Conservation (phyloP, 2,113 vertebrate genomes). For the Brachyhypopomus occidentalis region DNA sequence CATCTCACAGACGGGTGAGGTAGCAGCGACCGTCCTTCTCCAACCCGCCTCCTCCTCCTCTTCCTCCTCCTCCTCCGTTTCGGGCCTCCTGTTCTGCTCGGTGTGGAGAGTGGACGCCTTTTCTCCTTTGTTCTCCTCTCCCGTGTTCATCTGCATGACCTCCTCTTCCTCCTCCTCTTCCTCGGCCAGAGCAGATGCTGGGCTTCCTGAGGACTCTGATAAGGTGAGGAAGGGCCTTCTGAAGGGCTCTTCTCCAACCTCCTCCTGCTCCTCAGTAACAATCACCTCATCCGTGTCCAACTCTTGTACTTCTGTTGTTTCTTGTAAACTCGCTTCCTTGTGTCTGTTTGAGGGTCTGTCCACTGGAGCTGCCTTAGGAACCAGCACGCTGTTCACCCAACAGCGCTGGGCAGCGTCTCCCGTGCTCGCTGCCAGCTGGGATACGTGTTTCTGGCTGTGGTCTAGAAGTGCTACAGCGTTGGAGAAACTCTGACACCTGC, state of each 20-base stretch:
- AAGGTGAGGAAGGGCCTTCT: conserved; percentile 52
- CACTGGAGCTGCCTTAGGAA: background rate
- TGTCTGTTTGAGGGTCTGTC: background rate
- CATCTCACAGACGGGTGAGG: conserved; percentile 78
- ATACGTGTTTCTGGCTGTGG: conserved; percentile 2
- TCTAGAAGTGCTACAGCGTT: background rate
- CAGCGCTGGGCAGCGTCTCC: background rate
- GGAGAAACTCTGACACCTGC: background rate
- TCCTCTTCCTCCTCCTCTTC: too few species aligned
- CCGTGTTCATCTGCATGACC: conserved; percentile 7
- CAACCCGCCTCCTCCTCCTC: background rate
- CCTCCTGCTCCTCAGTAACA: conserved; percentile 19
- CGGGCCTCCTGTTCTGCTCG: background rate
- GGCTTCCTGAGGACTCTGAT: conserved; percentile 59
- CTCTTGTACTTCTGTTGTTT: background rate
- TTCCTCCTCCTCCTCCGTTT: background rate
- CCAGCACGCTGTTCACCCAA: background rate
- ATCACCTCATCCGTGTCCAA: conserved; percentile 23
- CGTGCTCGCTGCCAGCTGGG: background rate
- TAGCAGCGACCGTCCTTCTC: conserved; percentile 74
- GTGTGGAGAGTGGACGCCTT: background rate
- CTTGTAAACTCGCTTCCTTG: background rate
- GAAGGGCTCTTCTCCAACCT: background rate
- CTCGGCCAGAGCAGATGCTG: conserved; percentile 27
- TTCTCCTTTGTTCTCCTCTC: background rate